Evolutionary conservation across 2,113 vertebrate genomes (phyloP), one percentile per base, ranked within the genome.

Genomic region (Seriola rivoliana): DNA sequence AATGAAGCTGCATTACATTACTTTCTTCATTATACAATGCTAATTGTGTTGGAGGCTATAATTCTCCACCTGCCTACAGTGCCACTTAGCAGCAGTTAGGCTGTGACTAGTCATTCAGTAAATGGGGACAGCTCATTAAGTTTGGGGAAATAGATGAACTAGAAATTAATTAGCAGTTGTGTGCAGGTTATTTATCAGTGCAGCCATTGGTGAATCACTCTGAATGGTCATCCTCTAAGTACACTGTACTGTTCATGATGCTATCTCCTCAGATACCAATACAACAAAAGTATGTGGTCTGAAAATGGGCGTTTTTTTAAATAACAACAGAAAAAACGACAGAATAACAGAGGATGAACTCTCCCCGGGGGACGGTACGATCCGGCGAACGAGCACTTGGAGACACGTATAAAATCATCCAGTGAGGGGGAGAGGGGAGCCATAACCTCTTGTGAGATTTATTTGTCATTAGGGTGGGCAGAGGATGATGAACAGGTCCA

Each of bases 401-500:
- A 88, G 78, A 85, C 73, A 74, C 80, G 72, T 63, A 81, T 82
- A 82, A 80, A 85, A 82, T 72, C 78, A 84, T 86, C 58, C 71
- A 81, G 84, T 34, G 62, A 70, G 46, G 16, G 59, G 80, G 32
- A n/a, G 36, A 71, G 57, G 23, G 58, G 72, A 84, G 55, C 48
- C 16, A 8, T 62, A 81, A 84, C 71, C 84, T 82, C 75, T 69
- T 40, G 63, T 82, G 72, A 85, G 87, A 87, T 80, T 77, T 87
- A 85, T 81, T 78, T 62, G 80, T 75, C 71, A 78, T 86, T 75
- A 82, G 42, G 44, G 71, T 78, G 78, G 66, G 78, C 64, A 60
- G 83, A 80, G 72, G 78, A 85, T 87, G 87, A 90, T 80, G 83
- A 92, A 89, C 71, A 81, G 80, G 77, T 68, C 86, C 44, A 34